Evolutionary conservation across 2,888 invertebrate species (phyloP), one percentile per base, ranked within the genome.

Genomic region (Gnatocerus cornutus): DNA sequence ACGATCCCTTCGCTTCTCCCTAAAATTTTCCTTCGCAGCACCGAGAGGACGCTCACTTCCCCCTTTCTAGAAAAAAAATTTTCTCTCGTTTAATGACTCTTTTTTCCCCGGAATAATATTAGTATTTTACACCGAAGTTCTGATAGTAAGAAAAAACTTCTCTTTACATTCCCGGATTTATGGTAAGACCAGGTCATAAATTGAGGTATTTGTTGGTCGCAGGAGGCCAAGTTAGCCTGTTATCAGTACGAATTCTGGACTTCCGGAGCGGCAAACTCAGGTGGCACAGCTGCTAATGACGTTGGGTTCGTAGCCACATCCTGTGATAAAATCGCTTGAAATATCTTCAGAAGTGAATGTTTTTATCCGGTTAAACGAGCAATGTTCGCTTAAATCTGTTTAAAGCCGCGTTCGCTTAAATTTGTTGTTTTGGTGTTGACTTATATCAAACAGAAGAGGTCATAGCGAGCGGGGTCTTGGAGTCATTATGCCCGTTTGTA

Each of bases 241-340:
- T 64, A 64, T 64, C 64, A 43, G 64, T 30, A 29, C 37, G 43
- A 14, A 53, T 41, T 64, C 74, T 70, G 77, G 77, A 74, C 77
- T 78, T 77, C 79, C 78, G 78, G 74, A 71, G 69, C 73, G 66
- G 74, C 74, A 75, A 75, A 77, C 78, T 76, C 82, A 82, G 82
- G 82, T 82, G 81, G 78, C 78, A 76, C 79, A 80, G 76, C 79
- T 80, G 79, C 79, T 81, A 81, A 80, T 80, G 81, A 80, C 43
- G 56, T 29, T 37, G 70, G 69, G 4, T 69, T 69, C 65, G 71
- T 67, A 72, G 71, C 76, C 76, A 73, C 76, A 79, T 77, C 76
- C 77, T 21, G 21, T 21, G 21, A 21, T 21, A 21, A 21, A 21
- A 21, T 21, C 2, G 1, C 21, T 21, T 1, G 21, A 21, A 21